Base-by-base conservation (phyloP, 2,797 vertebrate genomes). In the Semotilus atromaculatus region DNA sequence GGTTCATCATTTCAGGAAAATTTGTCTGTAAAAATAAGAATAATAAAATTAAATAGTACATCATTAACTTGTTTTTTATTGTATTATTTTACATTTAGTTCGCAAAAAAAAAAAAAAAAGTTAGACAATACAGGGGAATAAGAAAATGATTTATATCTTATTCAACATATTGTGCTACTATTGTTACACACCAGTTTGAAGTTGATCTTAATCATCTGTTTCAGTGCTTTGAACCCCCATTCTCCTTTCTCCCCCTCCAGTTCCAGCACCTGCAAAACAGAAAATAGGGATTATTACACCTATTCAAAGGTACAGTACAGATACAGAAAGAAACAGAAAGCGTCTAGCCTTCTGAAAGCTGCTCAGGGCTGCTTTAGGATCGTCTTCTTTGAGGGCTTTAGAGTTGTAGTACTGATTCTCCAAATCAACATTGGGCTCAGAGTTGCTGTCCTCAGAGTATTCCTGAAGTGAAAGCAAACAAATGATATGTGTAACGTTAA, bases 181-280 rank as follows among this genome's bases (percentile, higher is more conserved):
- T 36, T 36, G 21, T 21, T 73, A 87, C 95, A 90, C 96, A 99
- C 98, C 97, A 99, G 92, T 92, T 99, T 99, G 93, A 99, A 99
- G 94, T 99, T 99, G 93, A 99, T 99, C 94, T 99, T 99, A 91
- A 99, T 99, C 98, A 99, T 99, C 94, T 99, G 98, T 95, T 99
- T 99, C 90, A 99, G 93, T 89, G 98, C 98, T 96, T 99, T 99
- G 93, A 99, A 99, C 84, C 98, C 98, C 98, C 98, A 99, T 94
- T 99, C 98, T 93, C 98, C 98, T 89, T 99, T 99, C 93, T 99
- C 98, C 86, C 98, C 98, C 94, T 99, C 98, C 1, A 99, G 96
- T 86, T 99, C 98, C 95, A 99, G 94, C 84, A 99, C 98, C 98
- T 99, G 90, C 19, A 10, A 51, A 29, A 26, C 4, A 82, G 0